These are phyloP conservation scores for Doryteuthis pealeii DNA, from an alignment of 1,140 invertebrate species.

Conservation along the genomic window DNA sequence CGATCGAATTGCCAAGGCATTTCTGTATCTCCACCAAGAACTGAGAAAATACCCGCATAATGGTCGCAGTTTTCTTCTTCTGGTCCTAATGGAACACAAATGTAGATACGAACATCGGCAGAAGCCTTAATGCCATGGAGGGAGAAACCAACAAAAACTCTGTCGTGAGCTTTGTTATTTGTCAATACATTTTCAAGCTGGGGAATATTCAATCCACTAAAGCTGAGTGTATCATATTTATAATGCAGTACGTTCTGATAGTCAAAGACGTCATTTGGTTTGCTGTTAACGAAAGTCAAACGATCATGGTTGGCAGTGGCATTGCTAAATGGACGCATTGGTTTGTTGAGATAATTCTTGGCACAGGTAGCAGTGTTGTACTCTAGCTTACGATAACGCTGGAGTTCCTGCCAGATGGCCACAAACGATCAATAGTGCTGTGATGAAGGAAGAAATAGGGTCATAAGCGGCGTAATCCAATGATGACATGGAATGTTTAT, in stretches of 20 bases:
- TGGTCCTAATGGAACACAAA: constrained; percentile 7
- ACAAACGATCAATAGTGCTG: constrained; percentile 24
- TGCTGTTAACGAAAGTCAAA: not conserved
- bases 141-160: constrained; percentile 24
- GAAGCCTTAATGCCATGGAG: constrained; percentile 23
- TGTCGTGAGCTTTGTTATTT: constrained; percentile 14
- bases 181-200: constrained; percentile 23
- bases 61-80: constrained; percentile 9
- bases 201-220: constrained; percentile 27
- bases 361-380: constrained; percentile 20
- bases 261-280: constrained; percentile 28
- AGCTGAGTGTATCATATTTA: constrained; percentile 29
- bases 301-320: constrained; percentile 11
- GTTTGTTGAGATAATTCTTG: not conserved
- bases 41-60: constrained; percentile 20
- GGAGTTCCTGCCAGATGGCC: constrained; percentile 27
- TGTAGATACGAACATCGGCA: constrained; percentile 18
- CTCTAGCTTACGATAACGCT: constrained; percentile 7
- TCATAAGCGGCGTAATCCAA: constrained; percentile 25
- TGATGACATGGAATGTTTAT: constrained; percentile 22
- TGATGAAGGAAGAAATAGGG: constrained; percentile 29
- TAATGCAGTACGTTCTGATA: constrained; percentile 25
- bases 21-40: constrained; percentile 27
- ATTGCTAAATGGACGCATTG: constrained; percentile 18
- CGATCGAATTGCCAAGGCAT: constrained; percentile 32